Evolutionary conservation across 2,888 invertebrate genomes (phyloP), one percentile per base, ranked within the genome.

Genomic region (Rhagonycha fulva): DNA sequence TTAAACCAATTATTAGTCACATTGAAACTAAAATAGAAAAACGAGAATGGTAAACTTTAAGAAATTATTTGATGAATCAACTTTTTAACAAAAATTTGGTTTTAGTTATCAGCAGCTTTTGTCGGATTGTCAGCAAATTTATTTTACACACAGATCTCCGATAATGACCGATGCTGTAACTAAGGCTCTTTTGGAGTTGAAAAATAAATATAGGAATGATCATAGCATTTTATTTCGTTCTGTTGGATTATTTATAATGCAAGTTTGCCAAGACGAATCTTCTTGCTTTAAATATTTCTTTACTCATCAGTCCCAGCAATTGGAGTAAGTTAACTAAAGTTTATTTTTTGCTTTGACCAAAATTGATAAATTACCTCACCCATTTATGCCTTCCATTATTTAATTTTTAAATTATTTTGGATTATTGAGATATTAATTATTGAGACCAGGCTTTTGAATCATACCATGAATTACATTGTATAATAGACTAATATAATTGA

Each of bases 231-330:
- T 96, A 68, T 93, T 96, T 79, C 91, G 98, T 62, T 94, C 95
- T 81, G 95, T 97, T 0, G 97, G 97, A 87, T 94, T 96, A 10
- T 94, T 98, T 85, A 90, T 98, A 47, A 93, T 98, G 47, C 96
- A 98, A 86, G 94, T 98, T 0, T 98, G 97, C 81, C 94, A 97
- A 82, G 99, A 99, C 88, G 99, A 99, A 87, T 94, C 96, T 83
- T 93, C 95, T 79, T 90, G 99, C 3, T 99, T 95, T 87, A 92
- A 93, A 80, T 97, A 98, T 86, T 98, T 98, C 88, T 99, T 99
- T 85, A 90, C 91, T 0, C 90, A 91, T 62, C 88, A 91, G 0
- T 93, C 94, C 7, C 87, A 89, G 2, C 91, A 93, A 68, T 85
- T 96, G 5, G 91, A 92, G 91, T 94, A 82, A 90, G 89, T 85